phyloP scores from a whole-genome alignment of 2,888 invertebrate genomes.

The Rotaria sp. region DNA sequence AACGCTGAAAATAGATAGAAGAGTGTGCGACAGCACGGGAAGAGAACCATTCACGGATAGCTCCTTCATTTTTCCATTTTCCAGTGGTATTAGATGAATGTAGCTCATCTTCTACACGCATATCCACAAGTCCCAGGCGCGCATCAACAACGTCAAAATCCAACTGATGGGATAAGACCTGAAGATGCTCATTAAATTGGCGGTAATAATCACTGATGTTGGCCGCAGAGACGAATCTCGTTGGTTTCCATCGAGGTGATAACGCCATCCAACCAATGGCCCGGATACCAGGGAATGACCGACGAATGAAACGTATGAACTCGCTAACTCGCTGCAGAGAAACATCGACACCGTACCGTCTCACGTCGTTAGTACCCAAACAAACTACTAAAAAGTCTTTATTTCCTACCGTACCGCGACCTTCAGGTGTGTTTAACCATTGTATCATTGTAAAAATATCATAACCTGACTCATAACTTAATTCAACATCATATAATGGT shows the following conservation, averaged over 20 bases:
- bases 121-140: neutral
- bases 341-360: neutral
- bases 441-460: neutral
- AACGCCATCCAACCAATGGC: neutral
- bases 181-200: neutral
- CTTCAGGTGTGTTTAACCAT: neutral
- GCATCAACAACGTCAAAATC: conserved; percentile 8
- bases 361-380: neutral
- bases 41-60: neutral
- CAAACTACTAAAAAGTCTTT: neutral
- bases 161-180: neutral
- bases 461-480: neutral
- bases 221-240: neutral
- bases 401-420: neutral
- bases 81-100: neutral
- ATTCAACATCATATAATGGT: neutral
- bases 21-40: neutral
- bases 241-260: neutral
- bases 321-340: neutral
- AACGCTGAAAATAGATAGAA: too few relatives aligned
- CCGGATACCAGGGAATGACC: neutral
- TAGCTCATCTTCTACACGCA: neutral
- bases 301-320: neutral
- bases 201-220: neutral
- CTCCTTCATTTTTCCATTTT: neutral